Evolutionary conservation across 37 sponge, comb jelly and placozoan species (phyloP).

Genomic region (Halisarca cf. caerulea): DNA sequence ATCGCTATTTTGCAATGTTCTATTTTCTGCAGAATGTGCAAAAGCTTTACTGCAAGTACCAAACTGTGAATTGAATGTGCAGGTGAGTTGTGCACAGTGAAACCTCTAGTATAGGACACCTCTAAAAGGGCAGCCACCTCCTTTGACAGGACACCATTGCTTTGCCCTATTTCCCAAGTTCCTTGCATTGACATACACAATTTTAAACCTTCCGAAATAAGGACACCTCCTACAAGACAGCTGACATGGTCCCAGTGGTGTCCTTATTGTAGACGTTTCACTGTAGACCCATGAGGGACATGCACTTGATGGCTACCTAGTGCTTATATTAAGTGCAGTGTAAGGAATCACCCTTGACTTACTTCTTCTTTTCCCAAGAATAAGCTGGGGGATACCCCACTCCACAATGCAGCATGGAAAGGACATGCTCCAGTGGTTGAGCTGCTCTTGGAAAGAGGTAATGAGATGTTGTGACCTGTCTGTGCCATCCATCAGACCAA

Average conservation of each 20-base stretch:
- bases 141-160: too few species aligned
- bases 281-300: background rate
- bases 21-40: constrained; percentile 62
- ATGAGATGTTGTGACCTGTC: background rate
- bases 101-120: too few species aligned
- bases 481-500: too few species aligned
- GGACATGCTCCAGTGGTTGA: constrained; percentile 76
- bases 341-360: background rate
- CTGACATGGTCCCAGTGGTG: too few species aligned
- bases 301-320: too few species aligned
- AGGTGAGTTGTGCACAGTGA: constrained; percentile 29
- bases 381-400: constrained; percentile 96
- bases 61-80: constrained; percentile 77
- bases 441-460: constrained; percentile 82
- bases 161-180: too few species aligned
- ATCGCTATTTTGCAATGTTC: too few species aligned
- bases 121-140: too few species aligned
- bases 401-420: constrained; percentile 99
- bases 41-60: constrained; percentile 50
- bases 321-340: background rate
- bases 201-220: too few species aligned
- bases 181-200: too few species aligned
- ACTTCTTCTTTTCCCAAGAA: constrained; percentile 79
- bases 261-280: background rate
- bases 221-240: too few species aligned